Base-by-base conservation (phyloP, 2,797 vertebrate species). In the Notamacropus eugenii region DNA sequence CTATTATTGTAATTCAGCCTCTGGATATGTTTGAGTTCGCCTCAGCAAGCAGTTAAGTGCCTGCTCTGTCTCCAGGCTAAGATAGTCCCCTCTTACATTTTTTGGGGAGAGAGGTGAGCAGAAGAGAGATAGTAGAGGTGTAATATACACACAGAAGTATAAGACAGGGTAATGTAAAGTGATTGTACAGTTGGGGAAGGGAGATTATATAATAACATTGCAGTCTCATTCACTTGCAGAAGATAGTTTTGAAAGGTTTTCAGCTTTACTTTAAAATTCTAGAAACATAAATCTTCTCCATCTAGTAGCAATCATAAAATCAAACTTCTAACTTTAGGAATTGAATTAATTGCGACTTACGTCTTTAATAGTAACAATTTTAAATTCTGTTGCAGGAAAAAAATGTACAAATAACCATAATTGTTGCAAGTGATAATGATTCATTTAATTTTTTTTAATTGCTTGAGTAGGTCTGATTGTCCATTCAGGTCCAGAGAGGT, bases 371-470 rank as follows among this genome's bases (percentile, higher is more conserved):
- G 24, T 96, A 87, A 58, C n/a, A 91, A 2, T 95, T 95, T 96
- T 91, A 40, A 55, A 93, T 5, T 94, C 91, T 93, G 0, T 95
- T 95, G 82, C 16, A 94, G 94, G 90, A 55, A 93, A 90, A 93
- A 92, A 8, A 67, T 91, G n/a, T 92, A n/a, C 56, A 93, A 34
- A 92, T 93, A 92, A 54, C 28, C 14, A n/a, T n/a, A 55, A 11
- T 58, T 95, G 74, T 96, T 92, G 2, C 1, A 91, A 57, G 29
- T 94, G 8, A 92, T 94, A 19, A 58, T 67, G 93, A 52, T 58
- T 87, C 91, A 96, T 94, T 46, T 2, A 62, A 92, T 95, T 92
- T 96, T 90, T 92, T 56, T 46, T n/a, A 93, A 46, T 67, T 92
- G 29, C 12, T 87, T 8, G 31, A 27, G 62, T 95, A 94, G 55